Percentiles rank a stretch among this genome's conserved stretches.
Evolutionary conservation across 2,797 vertebrate species (phyloP).

Genomic region (Apodemus agrarius): DNA sequence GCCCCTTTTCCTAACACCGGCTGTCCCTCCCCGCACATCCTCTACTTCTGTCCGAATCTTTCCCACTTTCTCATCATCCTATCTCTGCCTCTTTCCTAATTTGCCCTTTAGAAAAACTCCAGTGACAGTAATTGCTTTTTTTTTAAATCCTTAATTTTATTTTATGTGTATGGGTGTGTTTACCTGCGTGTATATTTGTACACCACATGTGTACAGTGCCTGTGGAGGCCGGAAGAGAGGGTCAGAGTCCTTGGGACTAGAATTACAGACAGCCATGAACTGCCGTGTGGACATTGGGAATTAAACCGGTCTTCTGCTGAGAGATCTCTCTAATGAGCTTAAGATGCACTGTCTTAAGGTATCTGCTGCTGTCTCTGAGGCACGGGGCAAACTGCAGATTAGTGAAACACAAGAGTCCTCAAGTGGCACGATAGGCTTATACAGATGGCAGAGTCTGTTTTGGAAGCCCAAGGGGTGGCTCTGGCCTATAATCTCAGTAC

Average conservation of each 20-base stretch:
- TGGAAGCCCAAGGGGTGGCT: background rate
- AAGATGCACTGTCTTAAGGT: background rate
- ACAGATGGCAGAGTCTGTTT: background rate
- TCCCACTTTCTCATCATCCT: background rate
- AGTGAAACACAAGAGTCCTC: constrained; percentile 4
- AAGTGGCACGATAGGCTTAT: background rate
- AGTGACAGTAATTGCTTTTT: background rate
- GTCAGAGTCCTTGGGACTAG: background rate
- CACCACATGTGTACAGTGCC: background rate
- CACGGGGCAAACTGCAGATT: background rate
- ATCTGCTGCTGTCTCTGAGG: background rate
- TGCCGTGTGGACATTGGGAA: background rate
- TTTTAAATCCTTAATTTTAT: background rate
- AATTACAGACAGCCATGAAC: background rate
- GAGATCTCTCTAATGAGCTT: background rate
- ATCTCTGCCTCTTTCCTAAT: constrained; percentile 3
- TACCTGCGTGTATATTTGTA: background rate
- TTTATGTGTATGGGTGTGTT: background rate
- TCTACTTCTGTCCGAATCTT: background rate
- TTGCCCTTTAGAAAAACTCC: constrained; percentile 37
- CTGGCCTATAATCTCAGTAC: background rate
- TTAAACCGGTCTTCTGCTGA: background rate
- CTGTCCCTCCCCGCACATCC: background rate
- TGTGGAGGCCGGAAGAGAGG: background rate
- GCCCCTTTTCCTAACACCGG: background rate